phyloP scores from a whole-genome alignment of 2,113 vertebrate genomes.

The Mastomys coucha region DNA sequence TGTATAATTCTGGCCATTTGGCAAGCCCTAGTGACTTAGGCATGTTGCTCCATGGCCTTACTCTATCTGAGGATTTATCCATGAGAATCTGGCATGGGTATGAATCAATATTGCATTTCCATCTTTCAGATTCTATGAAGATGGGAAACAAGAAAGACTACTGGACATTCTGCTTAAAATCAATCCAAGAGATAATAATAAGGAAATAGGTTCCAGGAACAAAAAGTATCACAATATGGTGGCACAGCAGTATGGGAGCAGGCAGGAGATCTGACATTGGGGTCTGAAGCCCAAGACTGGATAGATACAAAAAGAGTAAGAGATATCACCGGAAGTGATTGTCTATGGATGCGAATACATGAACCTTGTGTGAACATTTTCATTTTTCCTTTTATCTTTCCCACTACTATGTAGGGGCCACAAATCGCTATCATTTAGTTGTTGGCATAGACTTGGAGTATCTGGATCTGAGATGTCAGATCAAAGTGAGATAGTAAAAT shows the following conservation, averaged over 20 bases:
- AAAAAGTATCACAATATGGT: not conserved
- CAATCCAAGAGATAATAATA: not conserved
- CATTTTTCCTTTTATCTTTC: conserved; percentile 4
- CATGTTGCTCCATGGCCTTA: not conserved
- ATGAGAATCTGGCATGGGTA: not conserved
- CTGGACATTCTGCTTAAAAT: not conserved
- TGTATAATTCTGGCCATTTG: conserved; percentile 43
- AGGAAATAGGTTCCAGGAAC: not conserved
- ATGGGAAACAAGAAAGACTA: not conserved
- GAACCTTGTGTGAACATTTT: not conserved
- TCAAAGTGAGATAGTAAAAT: not conserved
- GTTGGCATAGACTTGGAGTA: not conserved
- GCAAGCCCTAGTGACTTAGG: conserved; percentile 5
- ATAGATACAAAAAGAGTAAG: not conserved
- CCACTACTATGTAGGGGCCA: not conserved
- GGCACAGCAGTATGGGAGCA: not conserved
- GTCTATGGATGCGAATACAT: not conserved
- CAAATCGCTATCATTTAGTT: not conserved
- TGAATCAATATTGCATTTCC: conserved; percentile 19
- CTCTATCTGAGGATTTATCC: not conserved
- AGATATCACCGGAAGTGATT: not conserved
- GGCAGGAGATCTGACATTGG: not conserved
- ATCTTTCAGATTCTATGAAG: not conserved
- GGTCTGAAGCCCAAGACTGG: not conserved
- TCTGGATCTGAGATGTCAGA: not conserved